Evolutionary conservation across 2,888 invertebrate genomes (phyloP).

Genomic region (Tuta absoluta): DNA sequence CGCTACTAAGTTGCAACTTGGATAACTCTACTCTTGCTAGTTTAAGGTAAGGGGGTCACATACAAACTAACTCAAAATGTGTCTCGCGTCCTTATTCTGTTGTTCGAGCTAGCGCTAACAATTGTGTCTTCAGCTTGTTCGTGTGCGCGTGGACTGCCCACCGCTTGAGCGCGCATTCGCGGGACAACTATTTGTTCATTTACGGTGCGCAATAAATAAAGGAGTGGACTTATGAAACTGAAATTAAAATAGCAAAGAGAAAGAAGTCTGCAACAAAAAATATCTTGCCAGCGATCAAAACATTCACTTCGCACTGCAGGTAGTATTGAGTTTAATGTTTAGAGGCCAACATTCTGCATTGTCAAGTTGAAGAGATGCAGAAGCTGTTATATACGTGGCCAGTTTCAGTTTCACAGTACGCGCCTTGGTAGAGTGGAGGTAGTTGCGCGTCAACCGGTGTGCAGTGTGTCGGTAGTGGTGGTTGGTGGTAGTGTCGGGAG

Average conservation of each 20-base stretch:
- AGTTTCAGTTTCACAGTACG: neutral
- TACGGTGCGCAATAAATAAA: neutral
- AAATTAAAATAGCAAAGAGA: neutral
- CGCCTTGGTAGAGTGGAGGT: neutral
- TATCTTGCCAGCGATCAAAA: neutral
- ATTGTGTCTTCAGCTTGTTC: conserved; percentile 21
- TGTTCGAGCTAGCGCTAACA: conserved; percentile 21
- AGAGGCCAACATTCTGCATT: neutral
- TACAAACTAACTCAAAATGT: conserved; percentile 21
- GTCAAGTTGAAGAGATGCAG: neutral
- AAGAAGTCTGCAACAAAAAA: neutral
- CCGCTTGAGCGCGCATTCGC: conserved; percentile 27
- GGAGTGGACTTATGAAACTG: neutral
- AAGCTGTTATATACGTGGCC: neutral
- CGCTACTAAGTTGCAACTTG: conserved; percentile 23
- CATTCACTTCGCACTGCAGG: neutral
- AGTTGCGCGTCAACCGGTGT: conserved; percentile 21
- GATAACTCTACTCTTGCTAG: conserved; percentile 23
- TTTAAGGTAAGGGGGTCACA: conserved; percentile 20
- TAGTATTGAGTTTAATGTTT: neutral
- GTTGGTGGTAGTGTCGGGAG: conserved; percentile 27
- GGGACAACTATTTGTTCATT: neutral
- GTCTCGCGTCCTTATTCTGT: conserved; percentile 21
- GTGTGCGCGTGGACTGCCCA: conserved; percentile 27
- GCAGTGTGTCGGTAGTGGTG: conserved; percentile 18